Evolutionary conservation across 2,888 invertebrate genomes (phyloP), one percentile per base, ranked within the genome.

Genomic region (Dolichomitus sp.): DNA sequence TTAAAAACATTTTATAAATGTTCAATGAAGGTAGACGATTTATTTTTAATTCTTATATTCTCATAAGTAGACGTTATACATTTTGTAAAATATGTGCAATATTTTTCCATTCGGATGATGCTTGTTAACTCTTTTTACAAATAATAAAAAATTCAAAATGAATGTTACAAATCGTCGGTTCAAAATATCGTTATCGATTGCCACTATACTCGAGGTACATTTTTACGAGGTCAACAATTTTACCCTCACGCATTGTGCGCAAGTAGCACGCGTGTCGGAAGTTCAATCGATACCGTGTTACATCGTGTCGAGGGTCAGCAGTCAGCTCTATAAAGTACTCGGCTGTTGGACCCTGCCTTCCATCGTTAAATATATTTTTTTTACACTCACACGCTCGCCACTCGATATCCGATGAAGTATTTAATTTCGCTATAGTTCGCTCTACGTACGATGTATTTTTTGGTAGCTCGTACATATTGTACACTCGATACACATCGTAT

Each of bases 81-180:
- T 23, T 23, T 23, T 23, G 23, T 23, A 2, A 23, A 23, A 23
- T 23, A 23, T 23, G 23, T 23, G 23, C 23, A 23, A 23, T 23
- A 2, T 23, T 23, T 23, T 23, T 23, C 23, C 23, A 23, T 23
- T 23, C 23, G 23, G 23, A 23, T 23, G 2, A 23, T 23, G 23
- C 23, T 23, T 23, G 2, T 23, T 23, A 23, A 23, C 23, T 9
- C n/a, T 5, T 50, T 6, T 19, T 1, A 3, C 0, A 80, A 74
- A 75, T 59, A 81, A 83, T 33, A 75, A 73, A 81, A 50, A 81
- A 81, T 81, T 83, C 83, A 86, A 87, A 84, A 88, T 45, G 23
- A 52, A 52, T 77, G 27, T 27, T 14, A 14, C 6, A 19, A 45
- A 40, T 65, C 6, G 23, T 2, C 11, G 9, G 40, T 63, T 61